Evolutionary conservation across 1,140 invertebrate species (phyloP).

Genomic region (Brachionus asplanchnoidis): DNA sequence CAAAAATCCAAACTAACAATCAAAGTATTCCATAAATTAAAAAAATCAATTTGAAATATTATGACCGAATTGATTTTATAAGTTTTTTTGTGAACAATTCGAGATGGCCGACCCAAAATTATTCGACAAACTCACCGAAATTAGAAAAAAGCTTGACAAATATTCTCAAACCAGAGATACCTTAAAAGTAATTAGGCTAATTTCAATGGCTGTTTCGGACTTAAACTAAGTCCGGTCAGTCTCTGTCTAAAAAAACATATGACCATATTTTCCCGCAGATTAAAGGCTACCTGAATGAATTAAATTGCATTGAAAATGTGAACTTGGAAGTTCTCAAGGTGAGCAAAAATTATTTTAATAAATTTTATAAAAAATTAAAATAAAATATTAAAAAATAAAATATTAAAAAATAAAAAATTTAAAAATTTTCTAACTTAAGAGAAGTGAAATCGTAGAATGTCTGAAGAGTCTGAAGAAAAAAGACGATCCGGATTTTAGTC

Average conservation of each 20-base stretch:
- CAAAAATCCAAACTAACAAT: background rate
- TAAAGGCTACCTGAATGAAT: constrained; percentile 24
- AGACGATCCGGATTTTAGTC: background rate
- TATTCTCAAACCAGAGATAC: constrained; percentile 21
- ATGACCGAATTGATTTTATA: background rate
- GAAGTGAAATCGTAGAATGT: constrained; percentile 24
- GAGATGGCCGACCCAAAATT: background rate
- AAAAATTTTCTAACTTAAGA: background rate
- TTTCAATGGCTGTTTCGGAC: background rate
- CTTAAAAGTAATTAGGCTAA: background rate
- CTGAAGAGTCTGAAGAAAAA: constrained; percentile 24
- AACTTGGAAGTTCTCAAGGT: constrained; percentile 30
- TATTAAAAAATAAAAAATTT: too few relatives aligned
- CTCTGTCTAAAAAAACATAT: background rate
- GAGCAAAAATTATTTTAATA: background rate
- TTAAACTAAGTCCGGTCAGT: background rate
- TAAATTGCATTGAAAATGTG: constrained; percentile 8
- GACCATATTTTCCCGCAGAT: background rate
- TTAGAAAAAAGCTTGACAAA: constrained; percentile 29
- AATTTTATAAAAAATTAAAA: background rate
- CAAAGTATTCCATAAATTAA: background rate
- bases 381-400: too few relatives aligned
- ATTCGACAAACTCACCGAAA: constrained; percentile 13
- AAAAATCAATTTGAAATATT: background rate
- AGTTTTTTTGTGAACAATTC: background rate